Evolutionary conservation across 2,797 vertebrate species (phyloP).

Genomic region (Sebastes iracundus): DNA sequence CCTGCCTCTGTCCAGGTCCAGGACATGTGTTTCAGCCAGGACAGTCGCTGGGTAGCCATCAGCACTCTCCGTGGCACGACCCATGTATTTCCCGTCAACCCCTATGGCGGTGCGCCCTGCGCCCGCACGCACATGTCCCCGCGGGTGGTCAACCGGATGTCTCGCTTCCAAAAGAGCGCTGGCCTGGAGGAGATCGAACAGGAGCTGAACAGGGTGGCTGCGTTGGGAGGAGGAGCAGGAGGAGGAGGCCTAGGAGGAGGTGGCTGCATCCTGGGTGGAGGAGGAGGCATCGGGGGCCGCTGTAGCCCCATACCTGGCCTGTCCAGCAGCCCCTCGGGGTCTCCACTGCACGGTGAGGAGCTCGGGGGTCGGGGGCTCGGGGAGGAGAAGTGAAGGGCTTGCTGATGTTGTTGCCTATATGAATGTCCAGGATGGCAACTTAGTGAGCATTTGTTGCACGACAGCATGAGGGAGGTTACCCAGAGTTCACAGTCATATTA

Average conservation of each 20-base stretch:
- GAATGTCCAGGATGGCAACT: neutral
- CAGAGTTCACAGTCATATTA: neutral
- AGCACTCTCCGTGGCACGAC: conserved; percentile 96
- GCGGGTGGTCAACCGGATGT: conserved; percentile 96
- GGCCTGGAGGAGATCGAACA: conserved; percentile 98
- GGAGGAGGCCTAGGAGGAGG: conserved; percentile 56
- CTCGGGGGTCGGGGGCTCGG: neutral
- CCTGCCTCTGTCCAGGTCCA: conserved; percentile 86
- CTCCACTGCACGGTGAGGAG: conserved; percentile 92
- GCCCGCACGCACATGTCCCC: conserved; percentile 98
- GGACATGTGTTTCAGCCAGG: conserved; percentile 98
- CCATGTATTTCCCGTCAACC: conserved; percentile 96
- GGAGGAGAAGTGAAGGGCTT: neutral
- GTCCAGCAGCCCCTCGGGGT: conserved; percentile 95
- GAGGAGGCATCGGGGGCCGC: conserved; percentile 84
- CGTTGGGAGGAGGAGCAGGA: conserved; percentile 70
- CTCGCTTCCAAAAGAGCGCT: conserved; percentile 97
- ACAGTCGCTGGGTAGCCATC: conserved; percentile 97
- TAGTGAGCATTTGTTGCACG: neutral
- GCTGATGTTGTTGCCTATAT: neutral
- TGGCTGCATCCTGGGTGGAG: conserved; percentile 69
- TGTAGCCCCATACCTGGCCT: conserved; percentile 94
- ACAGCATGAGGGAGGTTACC: neutral
- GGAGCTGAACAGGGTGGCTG: conserved; percentile 88
- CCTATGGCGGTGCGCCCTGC: conserved; percentile 94